Percentiles rank a stretch among this genome's conserved stretches.
These are phyloP conservation scores for Drosophila tsacasi DNA, from an alignment of 1,140 invertebrate genomes.

Conservation along the genomic window DNA sequence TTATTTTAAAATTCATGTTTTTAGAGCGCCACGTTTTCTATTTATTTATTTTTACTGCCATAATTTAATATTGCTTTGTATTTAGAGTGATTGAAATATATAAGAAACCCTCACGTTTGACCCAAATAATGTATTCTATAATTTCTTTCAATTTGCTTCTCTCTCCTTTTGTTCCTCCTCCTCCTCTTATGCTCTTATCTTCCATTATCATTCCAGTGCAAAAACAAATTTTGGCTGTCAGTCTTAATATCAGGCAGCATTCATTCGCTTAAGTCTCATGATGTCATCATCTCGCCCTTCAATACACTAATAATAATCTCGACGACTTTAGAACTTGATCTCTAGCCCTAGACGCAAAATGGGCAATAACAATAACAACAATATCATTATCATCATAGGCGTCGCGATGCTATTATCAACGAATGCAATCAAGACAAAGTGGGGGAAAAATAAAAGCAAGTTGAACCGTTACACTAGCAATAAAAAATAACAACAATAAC, in stretches of 20 bases:
- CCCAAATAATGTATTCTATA: conserved; percentile 3
- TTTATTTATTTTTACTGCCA: neutral
- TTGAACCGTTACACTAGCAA: conserved; percentile 53
- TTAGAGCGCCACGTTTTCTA: neutral
- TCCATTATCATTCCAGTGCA: conserved; percentile 22
- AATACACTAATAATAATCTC: conserved; percentile 35
- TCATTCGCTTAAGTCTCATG: conserved; percentile 16
- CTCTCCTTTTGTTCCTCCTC: too few species aligned
- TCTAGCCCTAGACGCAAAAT: conserved; percentile 34
- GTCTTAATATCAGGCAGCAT: conserved; percentile 18
- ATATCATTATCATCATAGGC: conserved; percentile 35
- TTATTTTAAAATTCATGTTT: too few species aligned
- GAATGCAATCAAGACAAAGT: conserved; percentile 62
- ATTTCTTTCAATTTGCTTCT: neutral
- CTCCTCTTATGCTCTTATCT: conserved; percentile 28
- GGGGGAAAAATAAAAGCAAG: conserved; percentile 29
- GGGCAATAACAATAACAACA: conserved; percentile 29
- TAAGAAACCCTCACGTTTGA: conserved; percentile 17
- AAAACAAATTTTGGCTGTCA: conserved; percentile 18
- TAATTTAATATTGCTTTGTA: neutral
- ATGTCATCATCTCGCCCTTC: conserved; percentile 45
- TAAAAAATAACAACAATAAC: conserved; percentile 25
- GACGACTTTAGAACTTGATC: conserved; percentile 36
- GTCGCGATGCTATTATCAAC: conserved; percentile 37
- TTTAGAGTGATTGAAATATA: neutral